Evolutionary conservation across 1,140 invertebrate species (phyloP), one percentile per base, ranked within the genome.

Genomic region (Pseudomyrmex sp.): DNA sequence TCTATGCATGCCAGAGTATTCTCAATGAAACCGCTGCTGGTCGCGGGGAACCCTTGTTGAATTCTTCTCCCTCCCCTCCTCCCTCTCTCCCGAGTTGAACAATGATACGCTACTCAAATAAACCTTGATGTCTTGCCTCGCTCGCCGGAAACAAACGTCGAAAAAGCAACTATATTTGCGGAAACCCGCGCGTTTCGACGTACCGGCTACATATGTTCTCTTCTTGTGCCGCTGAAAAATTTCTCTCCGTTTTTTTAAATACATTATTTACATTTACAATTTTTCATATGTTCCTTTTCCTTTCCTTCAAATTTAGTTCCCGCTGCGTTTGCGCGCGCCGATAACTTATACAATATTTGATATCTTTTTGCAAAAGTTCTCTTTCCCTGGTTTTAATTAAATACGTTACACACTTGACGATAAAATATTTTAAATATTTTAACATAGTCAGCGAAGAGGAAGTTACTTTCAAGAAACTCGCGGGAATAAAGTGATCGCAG

Each of bases 1-100:
- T 85, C 84, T 85, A 85, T 85, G 84, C 79, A 85, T 85, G 56
- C 79, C n/a, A 58, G 70, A 85, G 84, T 75, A 69, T 80, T 80
- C 82, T 68, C 63, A 77, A 80, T 70, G 61, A 69, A 79, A 77
- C 50, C 61, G 82, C 44, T 59, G 54, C 73, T 82, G 58, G 66
- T 8, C 35, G 35, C 7, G 35, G 35, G 54, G 48, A 72, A 35
- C 44, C 12, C 54, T 54, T 18, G 35, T 35, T 35, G 65, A 79
- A 70, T 70, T 70, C 35, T 35, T 35, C 35, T 35, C 26, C 2
- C 7, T 7, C 5, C 0, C 35, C 5, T 1, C 15, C 20, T 10
- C 35, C 5, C 35, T 18, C 15, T 46, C 18, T 3, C 15, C 20
- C 13, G 23, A 58, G 23, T 59, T 50, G 44, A 80, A 80, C 76